phyloP scores from a whole-genome alignment of 2,797 vertebrate species.

The Lophotriccus pileatus region DNA sequence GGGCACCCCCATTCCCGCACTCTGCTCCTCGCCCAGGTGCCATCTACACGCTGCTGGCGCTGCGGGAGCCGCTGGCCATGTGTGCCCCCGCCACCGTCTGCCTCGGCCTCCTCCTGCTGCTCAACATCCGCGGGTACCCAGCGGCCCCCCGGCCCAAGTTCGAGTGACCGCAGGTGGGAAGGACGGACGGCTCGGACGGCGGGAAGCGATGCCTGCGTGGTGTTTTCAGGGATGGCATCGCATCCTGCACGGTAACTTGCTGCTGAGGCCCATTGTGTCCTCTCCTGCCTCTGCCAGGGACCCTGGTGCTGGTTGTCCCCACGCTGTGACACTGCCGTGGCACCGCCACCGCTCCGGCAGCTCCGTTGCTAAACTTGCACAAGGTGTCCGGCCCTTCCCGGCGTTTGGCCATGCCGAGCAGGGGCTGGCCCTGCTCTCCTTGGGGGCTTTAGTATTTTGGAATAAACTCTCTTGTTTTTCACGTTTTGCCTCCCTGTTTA shows the following conservation, averaged over 20 bases:
- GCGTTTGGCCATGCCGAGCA: accelerated
- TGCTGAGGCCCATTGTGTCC: accelerated
- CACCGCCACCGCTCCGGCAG: accelerated
- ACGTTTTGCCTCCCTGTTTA: background rate
- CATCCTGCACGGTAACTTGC: background rate
- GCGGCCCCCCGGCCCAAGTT: constrained; percentile 38
- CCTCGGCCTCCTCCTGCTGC: constrained; percentile 76
- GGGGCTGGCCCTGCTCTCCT: background rate
- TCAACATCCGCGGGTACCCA: constrained; percentile 63
- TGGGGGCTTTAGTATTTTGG: background rate
- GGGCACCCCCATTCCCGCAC: accelerated
- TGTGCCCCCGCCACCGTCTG: constrained; percentile 70
- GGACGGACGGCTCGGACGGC: accelerated
- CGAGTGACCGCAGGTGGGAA: background rate
- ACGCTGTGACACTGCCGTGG: accelerated
- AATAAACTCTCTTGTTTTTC: constrained; percentile 55
- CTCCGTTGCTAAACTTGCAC: background rate
- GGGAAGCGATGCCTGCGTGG: accelerated
- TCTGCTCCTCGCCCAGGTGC: constrained; percentile 66
- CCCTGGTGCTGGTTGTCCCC: background rate
- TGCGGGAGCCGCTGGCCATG: constrained; percentile 73
- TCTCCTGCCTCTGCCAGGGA: background rate
- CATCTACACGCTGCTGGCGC: constrained; percentile 74
- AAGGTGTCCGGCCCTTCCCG: background rate
- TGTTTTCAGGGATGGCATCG: accelerated